Evolutionary conservation across 2,797 vertebrate species (phyloP), one percentile per base, ranked within the genome.

Genomic region (Aphelocoma californica): DNA sequence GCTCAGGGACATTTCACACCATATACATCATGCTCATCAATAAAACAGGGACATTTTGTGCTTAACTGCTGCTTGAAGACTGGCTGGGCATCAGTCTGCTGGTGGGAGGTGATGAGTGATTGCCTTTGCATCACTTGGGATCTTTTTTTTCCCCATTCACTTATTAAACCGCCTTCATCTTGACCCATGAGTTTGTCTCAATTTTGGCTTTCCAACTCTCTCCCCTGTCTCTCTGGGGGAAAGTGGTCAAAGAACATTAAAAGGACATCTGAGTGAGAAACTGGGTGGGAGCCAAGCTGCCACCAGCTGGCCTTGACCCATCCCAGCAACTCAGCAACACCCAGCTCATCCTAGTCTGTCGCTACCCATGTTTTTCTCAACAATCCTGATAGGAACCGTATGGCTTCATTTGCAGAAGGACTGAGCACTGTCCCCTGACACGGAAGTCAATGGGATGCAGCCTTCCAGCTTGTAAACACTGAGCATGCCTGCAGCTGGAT

Each of bases 81-180:
- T 77, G 50, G 23, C 61, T 81, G 58, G 78, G 47, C 85, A 91
- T 60, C 1, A 0, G 26, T 45, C 44, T 90, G 56, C 56, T 87
- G 31, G 79, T 95, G 92, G 90, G 88, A 73, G 71, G 72, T 90
- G 85, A 62, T 80, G 74, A 95, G 32, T 79, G 73, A 81, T 16
- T 74, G 90, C 66, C 47, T 81, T 84, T 94, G 78, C 78, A 74
- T 82, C 64, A 53, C 8, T 3, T 58, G 28, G 54, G 28, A 62
- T 32, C 28, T 24, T 57, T 45, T 21, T 15, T 29, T 71, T 5
- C 28, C 32, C 36, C 3, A 2, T 70, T 90, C 31, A 50, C 29
- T 80, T 66, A 82, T 58, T 82, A 86, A 82, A 85, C 15, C 57
- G 57, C 47, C 36, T 91, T 93, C 56, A 66, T 69, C 79, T 69